Conservation (phyloP, 2,797 vertebrate species). For the Streptopelia turtur region DNA sequence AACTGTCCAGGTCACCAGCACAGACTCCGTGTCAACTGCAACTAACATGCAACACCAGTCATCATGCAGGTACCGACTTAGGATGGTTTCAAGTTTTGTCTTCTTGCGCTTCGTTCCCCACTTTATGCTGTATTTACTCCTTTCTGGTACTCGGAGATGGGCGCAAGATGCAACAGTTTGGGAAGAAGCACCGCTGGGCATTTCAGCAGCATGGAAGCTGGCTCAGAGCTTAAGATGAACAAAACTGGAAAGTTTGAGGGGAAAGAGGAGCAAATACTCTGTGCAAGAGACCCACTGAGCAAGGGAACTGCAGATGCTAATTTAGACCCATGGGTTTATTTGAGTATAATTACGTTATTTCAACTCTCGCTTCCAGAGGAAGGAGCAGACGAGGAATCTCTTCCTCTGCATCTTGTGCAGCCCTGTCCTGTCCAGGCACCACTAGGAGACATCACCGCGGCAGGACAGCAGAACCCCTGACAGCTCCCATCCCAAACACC, state of each 20-base stretch:
- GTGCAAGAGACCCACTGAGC: not conserved
- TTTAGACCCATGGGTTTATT: not conserved
- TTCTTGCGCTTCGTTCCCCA: not conserved
- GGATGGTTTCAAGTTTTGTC: not conserved
- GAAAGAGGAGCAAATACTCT: not conserved
- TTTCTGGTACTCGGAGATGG: not conserved
- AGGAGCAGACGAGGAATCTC: not conserved
- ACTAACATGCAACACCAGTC: not conserved
- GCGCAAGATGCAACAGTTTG: not conserved
- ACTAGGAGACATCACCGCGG: not conserved
- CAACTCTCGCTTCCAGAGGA: not conserved
- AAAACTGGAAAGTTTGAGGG: not conserved
- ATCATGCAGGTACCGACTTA: fast-evolving
- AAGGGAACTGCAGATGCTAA: not conserved
- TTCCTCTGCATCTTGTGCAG: not conserved
- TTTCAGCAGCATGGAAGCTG: not conserved
- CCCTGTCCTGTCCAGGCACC: not conserved
- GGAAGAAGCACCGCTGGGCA: not conserved
- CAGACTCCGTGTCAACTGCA: not conserved
- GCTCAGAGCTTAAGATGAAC: not conserved
- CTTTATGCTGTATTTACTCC: not conserved
- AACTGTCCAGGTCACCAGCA: not conserved
- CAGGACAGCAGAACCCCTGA: not conserved
- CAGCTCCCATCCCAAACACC: not conserved
- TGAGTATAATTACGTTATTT: not conserved